Evolutionary conservation across 2,113 vertebrate genomes (phyloP).

Genomic region (Eublepharis macularius): DNA sequence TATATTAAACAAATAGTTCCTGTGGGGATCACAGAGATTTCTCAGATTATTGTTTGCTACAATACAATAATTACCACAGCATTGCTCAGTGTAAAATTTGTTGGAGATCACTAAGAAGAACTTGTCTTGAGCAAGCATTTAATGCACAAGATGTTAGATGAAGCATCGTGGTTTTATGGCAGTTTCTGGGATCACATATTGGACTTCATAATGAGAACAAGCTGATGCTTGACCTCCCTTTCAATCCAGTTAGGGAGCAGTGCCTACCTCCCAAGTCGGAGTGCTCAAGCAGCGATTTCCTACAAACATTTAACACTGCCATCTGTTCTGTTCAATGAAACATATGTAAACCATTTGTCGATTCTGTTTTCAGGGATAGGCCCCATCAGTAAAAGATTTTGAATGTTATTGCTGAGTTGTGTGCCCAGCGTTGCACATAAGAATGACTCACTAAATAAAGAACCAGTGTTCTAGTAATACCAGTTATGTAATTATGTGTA

Average conservation of each 20-base stretch:
- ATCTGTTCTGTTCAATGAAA: neutral
- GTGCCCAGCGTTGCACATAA: neutral
- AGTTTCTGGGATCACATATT: neutral
- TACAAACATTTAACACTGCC: neutral
- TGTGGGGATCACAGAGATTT: no score
- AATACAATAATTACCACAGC: no score
- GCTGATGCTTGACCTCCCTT: fast-evolving
- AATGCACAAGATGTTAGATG: neutral
- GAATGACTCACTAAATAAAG: neutral
- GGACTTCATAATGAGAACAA: fast-evolving
- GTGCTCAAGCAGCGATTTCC: neutral
- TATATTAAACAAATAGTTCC: no score
- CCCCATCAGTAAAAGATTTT: neutral
- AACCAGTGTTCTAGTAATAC: neutral
- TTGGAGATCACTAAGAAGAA: no score
- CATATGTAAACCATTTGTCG: neutral
- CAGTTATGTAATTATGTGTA: neutral
- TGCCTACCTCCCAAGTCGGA: neutral
- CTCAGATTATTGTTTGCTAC: no score
- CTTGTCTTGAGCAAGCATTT: neutral
- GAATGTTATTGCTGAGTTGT: neutral
- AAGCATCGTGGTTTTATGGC: neutral
- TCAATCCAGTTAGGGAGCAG: neutral
- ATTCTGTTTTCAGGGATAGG: constrained; percentile 5
- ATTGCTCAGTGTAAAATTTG: no score